Base-by-base conservation (phyloP, 2,888 invertebrate species). In the Sialis lutaria region DNA sequence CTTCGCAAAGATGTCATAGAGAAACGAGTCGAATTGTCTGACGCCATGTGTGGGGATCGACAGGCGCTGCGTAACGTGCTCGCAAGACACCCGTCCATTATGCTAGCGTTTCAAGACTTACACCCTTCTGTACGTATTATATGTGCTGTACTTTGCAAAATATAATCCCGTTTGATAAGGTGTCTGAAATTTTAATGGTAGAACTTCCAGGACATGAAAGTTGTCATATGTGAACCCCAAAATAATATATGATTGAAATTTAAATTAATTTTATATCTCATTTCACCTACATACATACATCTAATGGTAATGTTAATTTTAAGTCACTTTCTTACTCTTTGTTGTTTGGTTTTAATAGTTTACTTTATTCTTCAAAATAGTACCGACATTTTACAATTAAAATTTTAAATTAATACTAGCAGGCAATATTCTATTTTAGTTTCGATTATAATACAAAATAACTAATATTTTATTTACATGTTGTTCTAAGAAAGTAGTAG, bases 1-100 rank as follows among this genome's bases (percentile, higher is more conserved):
- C 62, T 79, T 5, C 70, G 71, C 37, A 69, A 68, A 48, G 74
- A 77, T 48, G 74, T 80, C 45, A 59, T 65, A 7, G 61, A 63
- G 6, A 72, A 72, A 55, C 68, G 76, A 2, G 65, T 67, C 37
- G 71, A 75, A 52, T 61, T 77, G 6, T 73, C 72, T 40, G 73
- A 77, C 46, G 71, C 73, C 1, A 67, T 71, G 4, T 67, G 67
- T 51, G 79, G 78, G 1, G 75, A 76, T 58, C 73, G 72, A 55
- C 75, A 74, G 58, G 69, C 70, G 53, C 61, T 77, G 41, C 64
- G 73, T 33, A 73, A 72, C 53, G 68, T 73, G 9, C 67, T 79
- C 45, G 70, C 71, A 44, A 73, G 72, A 50, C 73, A 78, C 52
- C 67, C 64, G 52, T 65, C 72, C 50, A 63, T 79, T 53, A 74